Evolutionary conservation across 2,888 invertebrate species (phyloP).

Genomic region (Esperia sulphurella): DNA sequence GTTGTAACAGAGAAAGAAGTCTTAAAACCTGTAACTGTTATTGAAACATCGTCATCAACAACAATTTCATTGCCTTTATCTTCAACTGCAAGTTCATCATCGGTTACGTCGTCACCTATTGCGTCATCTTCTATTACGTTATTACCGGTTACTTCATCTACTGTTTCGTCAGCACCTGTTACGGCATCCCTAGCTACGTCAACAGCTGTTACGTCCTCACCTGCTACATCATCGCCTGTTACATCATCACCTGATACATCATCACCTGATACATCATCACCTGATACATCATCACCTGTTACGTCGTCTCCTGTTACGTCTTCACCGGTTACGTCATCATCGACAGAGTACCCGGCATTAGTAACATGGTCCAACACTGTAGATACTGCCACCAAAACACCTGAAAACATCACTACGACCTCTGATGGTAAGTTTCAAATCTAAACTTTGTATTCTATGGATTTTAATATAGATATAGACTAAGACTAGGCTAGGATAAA

Average conservation of each 20-base stretch:
- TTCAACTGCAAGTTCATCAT: not conserved
- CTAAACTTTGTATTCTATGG: no score
- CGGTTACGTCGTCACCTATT: slow-evolving; percentile 2
- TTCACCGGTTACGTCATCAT: slow-evolving; percentile 19
- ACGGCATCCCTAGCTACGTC: no score
- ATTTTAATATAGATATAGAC: no score
- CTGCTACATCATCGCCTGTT: no score
- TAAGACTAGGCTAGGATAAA: no score
- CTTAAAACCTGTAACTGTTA: not conserved
- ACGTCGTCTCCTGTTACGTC: slow-evolving; percentile 21
- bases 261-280: no score
- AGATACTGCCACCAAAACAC: slow-evolving; percentile 45
- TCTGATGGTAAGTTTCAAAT: slow-evolving; percentile 42
- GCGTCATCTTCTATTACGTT: no score
- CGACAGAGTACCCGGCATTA: slow-evolving; percentile 53
- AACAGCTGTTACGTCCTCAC: no score
- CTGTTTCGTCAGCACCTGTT: no score
- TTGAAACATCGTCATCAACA: not conserved
- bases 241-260: no score
- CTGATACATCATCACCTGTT: not conserved
- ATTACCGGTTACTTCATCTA: no score
- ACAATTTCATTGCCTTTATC: not conserved
- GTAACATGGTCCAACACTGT: slow-evolving; percentile 76
- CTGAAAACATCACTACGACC: slow-evolving; percentile 39
- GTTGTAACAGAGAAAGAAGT: slow-evolving; percentile 10